Evolutionary conservation across 2,797 vertebrate species (phyloP).

Genomic region (Gymnocypris eckloni): DNA sequence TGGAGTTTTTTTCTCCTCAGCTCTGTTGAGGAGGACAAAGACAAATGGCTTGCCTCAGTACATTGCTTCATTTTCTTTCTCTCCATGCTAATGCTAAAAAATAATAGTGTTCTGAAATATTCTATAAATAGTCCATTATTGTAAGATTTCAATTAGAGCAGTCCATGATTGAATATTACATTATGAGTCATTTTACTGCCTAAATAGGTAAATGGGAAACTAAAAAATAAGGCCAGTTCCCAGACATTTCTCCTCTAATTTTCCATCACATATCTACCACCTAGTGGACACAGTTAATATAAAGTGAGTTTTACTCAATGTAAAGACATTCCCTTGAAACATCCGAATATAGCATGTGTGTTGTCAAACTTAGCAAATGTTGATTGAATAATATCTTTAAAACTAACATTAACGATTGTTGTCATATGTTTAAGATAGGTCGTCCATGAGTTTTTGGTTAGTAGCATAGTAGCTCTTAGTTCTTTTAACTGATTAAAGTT

Average conservation of each 20-base stretch:
- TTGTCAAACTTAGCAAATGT: background rate
- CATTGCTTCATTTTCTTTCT: background rate
- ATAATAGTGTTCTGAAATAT: background rate
- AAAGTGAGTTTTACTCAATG: background rate
- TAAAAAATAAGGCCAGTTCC: background rate
- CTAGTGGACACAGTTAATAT: conserved; percentile 46
- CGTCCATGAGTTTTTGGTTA: background rate
- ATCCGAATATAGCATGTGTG: background rate
- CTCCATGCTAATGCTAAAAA: background rate
- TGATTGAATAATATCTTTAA: background rate
- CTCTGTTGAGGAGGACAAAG: background rate
- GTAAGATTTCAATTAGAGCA: background rate
- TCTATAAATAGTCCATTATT: background rate
- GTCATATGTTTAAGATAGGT: background rate
- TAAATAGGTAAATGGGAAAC: background rate
- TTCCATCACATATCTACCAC: conserved; percentile 37
- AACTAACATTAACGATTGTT: background rate
- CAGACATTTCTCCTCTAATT: background rate
- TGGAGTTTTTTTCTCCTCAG: background rate
- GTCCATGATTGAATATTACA: background rate
- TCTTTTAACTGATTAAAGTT: background rate
- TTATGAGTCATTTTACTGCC: background rate
- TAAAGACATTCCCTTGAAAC: background rate
- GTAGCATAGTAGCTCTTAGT: background rate
- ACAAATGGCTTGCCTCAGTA: background rate